Conservation (phyloP, 2,888 invertebrate species). For the Meloe dianella region DNA sequence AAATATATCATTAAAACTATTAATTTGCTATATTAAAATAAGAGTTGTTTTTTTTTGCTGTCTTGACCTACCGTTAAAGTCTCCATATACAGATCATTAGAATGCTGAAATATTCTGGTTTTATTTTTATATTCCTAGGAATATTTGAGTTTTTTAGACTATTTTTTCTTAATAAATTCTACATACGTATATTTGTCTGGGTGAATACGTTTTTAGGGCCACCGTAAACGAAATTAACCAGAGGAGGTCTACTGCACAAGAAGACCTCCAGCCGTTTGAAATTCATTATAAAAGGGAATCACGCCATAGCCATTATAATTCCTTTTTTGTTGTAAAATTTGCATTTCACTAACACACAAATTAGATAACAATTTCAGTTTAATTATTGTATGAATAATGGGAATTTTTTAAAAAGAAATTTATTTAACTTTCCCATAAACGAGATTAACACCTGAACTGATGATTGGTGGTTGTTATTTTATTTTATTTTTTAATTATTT, state of each 20-base stretch:
- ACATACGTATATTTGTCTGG: background rate
- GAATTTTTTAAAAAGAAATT: background rate
- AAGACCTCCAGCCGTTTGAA: constrained; percentile 19
- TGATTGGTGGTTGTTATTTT: no score
- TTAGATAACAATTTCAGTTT: background rate
- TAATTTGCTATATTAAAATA: background rate
- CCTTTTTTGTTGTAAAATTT: background rate
- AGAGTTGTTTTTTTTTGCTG: background rate
- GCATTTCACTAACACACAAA: background rate
- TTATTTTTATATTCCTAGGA: constrained; percentile 12
- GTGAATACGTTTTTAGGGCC: constrained; percentile 14
- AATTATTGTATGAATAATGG: background rate
- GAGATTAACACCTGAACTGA: background rate
- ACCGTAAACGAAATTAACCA: constrained; percentile 23
- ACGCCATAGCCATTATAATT: no score
- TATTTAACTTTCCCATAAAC: background rate
- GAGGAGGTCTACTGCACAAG: constrained; percentile 20
- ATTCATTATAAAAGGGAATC: constrained; percentile 13
- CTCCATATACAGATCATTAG: constrained; percentile 11
- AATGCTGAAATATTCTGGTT: constrained; percentile 14
- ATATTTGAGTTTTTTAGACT: background rate
- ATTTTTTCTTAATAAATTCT: constrained; percentile 2
- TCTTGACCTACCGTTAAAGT: constrained; percentile 13
- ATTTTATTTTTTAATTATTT: background rate
- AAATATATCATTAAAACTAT: constrained; percentile 7